A percentile compares a stretch with the other conserved stretches of the same genome.
Conservation (phyloP, 2,888 invertebrate species). For the Scelioninae gen. 1 region DNA sequence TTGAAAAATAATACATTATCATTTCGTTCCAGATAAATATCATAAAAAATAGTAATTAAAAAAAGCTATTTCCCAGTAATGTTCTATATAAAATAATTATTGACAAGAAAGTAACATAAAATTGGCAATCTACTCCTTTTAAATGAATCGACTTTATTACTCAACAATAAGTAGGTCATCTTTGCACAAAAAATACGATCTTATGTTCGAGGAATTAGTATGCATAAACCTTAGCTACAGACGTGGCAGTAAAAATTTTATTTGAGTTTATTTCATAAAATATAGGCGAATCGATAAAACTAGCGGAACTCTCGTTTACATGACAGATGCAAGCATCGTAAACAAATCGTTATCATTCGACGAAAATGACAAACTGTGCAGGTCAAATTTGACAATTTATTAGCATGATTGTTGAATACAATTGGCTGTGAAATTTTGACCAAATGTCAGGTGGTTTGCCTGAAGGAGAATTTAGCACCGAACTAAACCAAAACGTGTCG, state of each 20-base stretch:
- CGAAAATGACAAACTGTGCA: conserved; percentile 21
- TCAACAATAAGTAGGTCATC: not conserved
- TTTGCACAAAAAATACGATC: not conserved
- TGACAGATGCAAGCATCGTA: conserved; percentile 38
- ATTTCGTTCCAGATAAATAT: not conserved
- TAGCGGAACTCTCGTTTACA: conserved; percentile 25
- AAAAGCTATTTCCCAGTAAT: not conserved
- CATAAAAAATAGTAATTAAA: not conserved
- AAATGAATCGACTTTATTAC: too few relatives aligned
- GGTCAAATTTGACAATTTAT: conserved; percentile 39
- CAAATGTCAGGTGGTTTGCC: conserved; percentile 23
- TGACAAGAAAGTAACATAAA: too few relatives aligned
- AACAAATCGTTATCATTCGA: conserved; percentile 33
- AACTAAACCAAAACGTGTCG: not conserved
- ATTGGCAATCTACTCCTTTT: too few relatives aligned
- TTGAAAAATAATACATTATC: too few relatives aligned
- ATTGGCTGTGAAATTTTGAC: conserved; percentile 20
- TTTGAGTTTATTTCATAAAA: conserved; percentile 24
- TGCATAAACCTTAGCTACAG: conserved; percentile 1
- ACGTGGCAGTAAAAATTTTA: conserved; percentile 9
- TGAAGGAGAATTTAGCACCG: not conserved
- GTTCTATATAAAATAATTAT: too few relatives aligned
- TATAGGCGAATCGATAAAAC: conserved; percentile 30
- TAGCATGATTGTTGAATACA: conserved; percentile 24
- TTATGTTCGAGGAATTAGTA: conserved; percentile 6